These are phyloP conservation scores for Turritopsis dohrnii DNA, from an alignment of 30 jellyfish, hydroid and myxozoan genomes.

Conservation along the genomic window DNA sequence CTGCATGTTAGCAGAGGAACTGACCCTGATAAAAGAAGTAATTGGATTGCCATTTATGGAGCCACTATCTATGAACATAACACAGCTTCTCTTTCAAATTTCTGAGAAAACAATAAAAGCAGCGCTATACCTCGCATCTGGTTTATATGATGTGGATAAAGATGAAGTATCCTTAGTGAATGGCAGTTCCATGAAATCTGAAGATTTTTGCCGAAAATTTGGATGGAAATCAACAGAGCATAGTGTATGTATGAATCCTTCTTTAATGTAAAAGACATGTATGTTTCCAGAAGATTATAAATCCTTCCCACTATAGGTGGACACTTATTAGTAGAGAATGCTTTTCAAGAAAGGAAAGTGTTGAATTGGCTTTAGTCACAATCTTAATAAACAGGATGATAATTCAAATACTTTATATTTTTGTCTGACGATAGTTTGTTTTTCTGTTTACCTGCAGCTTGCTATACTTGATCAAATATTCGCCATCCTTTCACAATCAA, in stretches of 20 bases:
- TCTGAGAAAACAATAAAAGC: conserved; percentile 46
- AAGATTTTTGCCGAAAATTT: conserved; percentile 64
- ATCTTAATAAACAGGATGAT: too few species aligned
- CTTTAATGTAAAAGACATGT: neutral
- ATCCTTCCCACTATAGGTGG: too few species aligned
- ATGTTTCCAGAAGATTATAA: too few species aligned
- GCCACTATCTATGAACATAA: conserved; percentile 30
- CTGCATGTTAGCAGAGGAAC: conserved; percentile 25
- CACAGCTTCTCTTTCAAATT: conserved; percentile 29
- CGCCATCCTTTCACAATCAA: neutral
- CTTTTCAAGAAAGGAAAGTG: too few species aligned
- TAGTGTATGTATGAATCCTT: conserved; percentile 81
- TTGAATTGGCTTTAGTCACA: too few species aligned
- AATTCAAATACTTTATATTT: too few species aligned
- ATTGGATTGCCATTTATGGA: conserved; percentile 45
- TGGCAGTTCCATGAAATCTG: conserved; percentile 30
- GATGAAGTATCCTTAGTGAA: conserved; percentile 23
- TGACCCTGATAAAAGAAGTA: conserved; percentile 26
- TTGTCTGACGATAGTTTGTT: neutral
- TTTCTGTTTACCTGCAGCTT: neutral
- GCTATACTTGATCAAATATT: conserved; percentile 2
- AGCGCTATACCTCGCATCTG: conserved; percentile 57
- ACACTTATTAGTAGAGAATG: too few species aligned
- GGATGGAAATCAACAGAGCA: conserved; percentile 70
- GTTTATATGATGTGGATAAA: conserved; percentile 40